These are phyloP conservation scores for Myzus persicae DNA, from an alignment of 1,140 invertebrate genomes.

Conservation along the genomic window DNA sequence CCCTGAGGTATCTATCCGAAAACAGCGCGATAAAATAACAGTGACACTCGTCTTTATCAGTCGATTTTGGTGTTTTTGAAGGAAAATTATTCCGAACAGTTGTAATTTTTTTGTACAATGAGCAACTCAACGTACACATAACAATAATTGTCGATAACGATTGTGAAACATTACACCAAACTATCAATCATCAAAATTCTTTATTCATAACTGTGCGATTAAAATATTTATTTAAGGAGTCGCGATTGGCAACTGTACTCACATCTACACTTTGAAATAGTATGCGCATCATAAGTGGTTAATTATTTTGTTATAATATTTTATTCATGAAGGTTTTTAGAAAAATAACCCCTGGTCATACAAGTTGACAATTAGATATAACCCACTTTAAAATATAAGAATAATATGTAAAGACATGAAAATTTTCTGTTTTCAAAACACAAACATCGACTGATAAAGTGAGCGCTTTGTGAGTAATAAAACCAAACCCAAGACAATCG, in stretches of 20 bases:
- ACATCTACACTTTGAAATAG: background rate
- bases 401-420: too few relatives aligned
- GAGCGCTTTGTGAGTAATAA: background rate
- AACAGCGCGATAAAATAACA: background rate
- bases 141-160: background rate
- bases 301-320: background rate
- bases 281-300: background rate
- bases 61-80: background rate
- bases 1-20: slow-evolving; percentile 67
- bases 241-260: background rate
- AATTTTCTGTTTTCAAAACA: background rate
- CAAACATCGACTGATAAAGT: background rate
- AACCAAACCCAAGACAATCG: background rate
- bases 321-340: background rate
- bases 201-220: background rate
- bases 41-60: background rate
- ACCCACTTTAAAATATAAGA: background rate
- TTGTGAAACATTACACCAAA: background rate
- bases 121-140: background rate
- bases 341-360: background rate
- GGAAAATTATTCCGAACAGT: background rate
- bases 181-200: background rate
- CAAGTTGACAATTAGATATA: background rate
- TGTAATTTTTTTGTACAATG: background rate
- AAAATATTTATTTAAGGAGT: background rate